Evolutionary conservation across 2,888 invertebrate species (phyloP), one percentile per base, ranked within the genome.

Genomic region (Tetranychus truncatus): DNA sequence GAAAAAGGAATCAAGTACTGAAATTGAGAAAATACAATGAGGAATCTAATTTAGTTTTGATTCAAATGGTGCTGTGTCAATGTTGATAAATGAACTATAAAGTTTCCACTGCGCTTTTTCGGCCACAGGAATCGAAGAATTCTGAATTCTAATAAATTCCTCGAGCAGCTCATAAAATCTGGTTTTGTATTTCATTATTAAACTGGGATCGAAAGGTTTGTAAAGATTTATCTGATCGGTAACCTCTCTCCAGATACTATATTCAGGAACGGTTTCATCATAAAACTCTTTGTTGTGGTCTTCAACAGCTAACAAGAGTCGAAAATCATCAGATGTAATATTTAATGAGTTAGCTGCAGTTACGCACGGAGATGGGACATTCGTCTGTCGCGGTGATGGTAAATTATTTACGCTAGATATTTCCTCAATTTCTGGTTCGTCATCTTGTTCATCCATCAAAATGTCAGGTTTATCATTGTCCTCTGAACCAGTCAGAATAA

Each of bases 281-380:
- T 11, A 24, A 24, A 69, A 69, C 34, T 69, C 69, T 69, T 69
- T 69, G 69, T 69, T 69, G 21, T 69, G 69, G 20, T 69, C 69
- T 69, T 69, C 69, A 20, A 69, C 34, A 18, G 69, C 69, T 69
- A 69, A 21, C 11, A 69, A 21, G 6, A 69, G 20, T 11, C 34
- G 20, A 21, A 69, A 69, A 69, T 69, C 69, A 69, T 69, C 69
- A 7, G 69, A 69, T 6, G 69, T 69, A 69, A 69, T 9, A 11
- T 20, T 69, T 4, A 69, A 6, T 20, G 69, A 11, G 11, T 24
- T 18, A 11, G 20, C 20, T 24, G 34, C 1, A 24, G 24, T n/a
- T 20, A 11, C 11, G 20, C 15, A 24, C 4, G 4, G 69, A 21
- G 34, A 11, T 24, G 18, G 1, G 3, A 21, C 11, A 7, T 5